Evolutionary conservation across 2,113 vertebrate genomes (phyloP).

Genomic region (Ivindomyrus marchei): DNA sequence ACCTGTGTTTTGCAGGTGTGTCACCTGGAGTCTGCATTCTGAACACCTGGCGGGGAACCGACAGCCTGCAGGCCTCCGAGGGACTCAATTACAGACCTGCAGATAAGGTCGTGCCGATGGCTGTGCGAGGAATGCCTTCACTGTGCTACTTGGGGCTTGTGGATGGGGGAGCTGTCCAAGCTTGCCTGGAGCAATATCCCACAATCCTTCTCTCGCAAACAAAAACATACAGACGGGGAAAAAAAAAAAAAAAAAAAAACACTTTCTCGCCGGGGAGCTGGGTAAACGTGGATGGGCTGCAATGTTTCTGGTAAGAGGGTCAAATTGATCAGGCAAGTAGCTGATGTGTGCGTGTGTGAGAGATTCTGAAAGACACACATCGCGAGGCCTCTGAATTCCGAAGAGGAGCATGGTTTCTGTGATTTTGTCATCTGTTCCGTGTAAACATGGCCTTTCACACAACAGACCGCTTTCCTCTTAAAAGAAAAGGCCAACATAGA

Average conservation of each 20-base stretch:
- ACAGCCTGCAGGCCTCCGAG: slow-evolving; percentile 47
- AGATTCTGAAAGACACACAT: not conserved
- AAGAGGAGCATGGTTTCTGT: not conserved
- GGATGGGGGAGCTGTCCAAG: slow-evolving; percentile 16
- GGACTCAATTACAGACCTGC: slow-evolving; percentile 56
- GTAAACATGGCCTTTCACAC: not conserved
- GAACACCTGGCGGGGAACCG: slow-evolving; percentile 61
- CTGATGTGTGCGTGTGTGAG: not conserved
- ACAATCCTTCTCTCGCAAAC: slow-evolving; percentile 17
- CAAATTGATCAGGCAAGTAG: too few species aligned
- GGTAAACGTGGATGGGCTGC: not conserved
- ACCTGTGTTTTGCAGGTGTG: slow-evolving; percentile 70
- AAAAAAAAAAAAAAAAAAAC: not conserved
- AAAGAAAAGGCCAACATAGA: not conserved
- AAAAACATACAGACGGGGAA: not conserved
- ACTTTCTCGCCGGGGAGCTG: not conserved
- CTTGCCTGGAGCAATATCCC: slow-evolving; percentile 27
- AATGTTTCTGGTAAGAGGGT: not conserved
- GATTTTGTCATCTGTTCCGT: not conserved
- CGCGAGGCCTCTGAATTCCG: not conserved
- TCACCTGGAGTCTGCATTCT: slow-evolving; percentile 53
- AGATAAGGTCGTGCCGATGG: slow-evolving; percentile 47
- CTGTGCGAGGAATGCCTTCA: slow-evolving; percentile 16
- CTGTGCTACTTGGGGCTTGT: slow-evolving; percentile 10
- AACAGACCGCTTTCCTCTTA: not conserved